phyloP scores from a whole-genome alignment of 2,113 vertebrate genomes.

The Leptosomus discolor region DNA sequence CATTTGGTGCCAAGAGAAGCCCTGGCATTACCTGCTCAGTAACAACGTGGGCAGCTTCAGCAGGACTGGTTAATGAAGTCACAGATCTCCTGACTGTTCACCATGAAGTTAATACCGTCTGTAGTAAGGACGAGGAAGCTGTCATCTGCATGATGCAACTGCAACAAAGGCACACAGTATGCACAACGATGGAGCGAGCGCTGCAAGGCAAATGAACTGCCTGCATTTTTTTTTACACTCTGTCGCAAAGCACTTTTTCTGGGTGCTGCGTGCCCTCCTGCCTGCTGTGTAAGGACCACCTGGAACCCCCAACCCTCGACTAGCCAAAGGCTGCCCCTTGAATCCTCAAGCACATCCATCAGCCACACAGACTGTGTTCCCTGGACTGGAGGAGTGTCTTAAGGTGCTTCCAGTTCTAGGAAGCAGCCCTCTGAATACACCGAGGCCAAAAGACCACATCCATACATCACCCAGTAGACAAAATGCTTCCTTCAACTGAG shows the following conservation, averaged over 20 bases:
- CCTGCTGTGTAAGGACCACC: background rate
- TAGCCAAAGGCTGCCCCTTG: background rate
- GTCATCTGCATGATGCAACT: conserved; percentile 89
- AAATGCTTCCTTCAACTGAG: background rate
- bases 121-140: conserved; percentile 95
- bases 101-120: conserved; percentile 96
- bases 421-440: background rate
- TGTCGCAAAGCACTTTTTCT: background rate
- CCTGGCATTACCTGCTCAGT: conserved; percentile 86
- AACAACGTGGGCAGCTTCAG: conserved; percentile 89
- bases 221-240: no score
- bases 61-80: conserved; percentile 89
- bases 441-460: background rate
- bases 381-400: background rate
- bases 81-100: conserved; percentile 98
- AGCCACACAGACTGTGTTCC: background rate
- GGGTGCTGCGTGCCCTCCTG: background rate
- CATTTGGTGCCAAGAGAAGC: background rate
- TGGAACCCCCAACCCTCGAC: background rate
- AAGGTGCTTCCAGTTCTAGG: background rate
- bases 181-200: background rate
- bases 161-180: background rate
- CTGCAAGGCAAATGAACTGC: background rate
- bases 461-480: background rate
- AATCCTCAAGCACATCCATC: background rate